These are phyloP conservation scores for Neosalanx taihuensis DNA, from an alignment of 2,797 vertebrate genomes.

Conservation along the genomic window DNA sequence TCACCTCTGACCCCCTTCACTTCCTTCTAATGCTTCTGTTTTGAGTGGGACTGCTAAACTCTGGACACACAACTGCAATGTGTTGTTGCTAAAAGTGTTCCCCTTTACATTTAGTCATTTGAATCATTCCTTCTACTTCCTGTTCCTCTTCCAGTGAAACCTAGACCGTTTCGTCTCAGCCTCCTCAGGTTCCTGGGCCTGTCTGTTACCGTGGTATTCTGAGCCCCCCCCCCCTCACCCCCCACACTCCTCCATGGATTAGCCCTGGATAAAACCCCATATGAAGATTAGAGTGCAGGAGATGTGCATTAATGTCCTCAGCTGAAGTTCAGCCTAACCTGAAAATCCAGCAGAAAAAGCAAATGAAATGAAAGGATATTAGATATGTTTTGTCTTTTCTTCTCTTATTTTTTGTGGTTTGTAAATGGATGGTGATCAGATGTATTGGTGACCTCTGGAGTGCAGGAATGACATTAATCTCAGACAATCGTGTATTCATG, in stretches of 20 bases:
- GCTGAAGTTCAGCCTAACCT: conserved; percentile 49
- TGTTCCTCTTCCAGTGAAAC: neutral
- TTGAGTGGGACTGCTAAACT: too few species aligned
- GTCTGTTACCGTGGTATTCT: conserved; percentile 8
- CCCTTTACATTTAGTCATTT: too few species aligned
- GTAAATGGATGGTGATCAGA: conserved; percentile 25
- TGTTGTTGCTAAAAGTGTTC: too few species aligned
- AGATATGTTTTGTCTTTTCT: conserved; percentile 9
- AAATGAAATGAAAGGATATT: conserved; percentile 46
- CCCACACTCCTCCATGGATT: conserved; percentile 25
- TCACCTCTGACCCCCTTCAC: too few species aligned
- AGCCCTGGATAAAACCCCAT: conserved; percentile 42
- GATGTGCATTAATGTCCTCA: conserved; percentile 28
- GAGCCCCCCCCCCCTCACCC: conserved; percentile 19
- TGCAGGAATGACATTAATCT: conserved; percentile 21
- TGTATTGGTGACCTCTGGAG: conserved; percentile 32
- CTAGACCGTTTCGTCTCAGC: neutral
- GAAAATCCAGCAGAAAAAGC: conserved; percentile 40
- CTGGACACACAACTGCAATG: too few species aligned
- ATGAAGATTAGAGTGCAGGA: conserved; percentile 46
- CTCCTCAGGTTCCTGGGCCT: conserved; percentile 32
- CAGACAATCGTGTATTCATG: conserved; percentile 16
- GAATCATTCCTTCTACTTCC: too few species aligned
- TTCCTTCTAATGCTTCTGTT: too few species aligned
- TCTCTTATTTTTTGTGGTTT: neutral